Base-by-base conservation (phyloP, 2,797 vertebrate genomes). In the Myotis vivesi region DNA sequence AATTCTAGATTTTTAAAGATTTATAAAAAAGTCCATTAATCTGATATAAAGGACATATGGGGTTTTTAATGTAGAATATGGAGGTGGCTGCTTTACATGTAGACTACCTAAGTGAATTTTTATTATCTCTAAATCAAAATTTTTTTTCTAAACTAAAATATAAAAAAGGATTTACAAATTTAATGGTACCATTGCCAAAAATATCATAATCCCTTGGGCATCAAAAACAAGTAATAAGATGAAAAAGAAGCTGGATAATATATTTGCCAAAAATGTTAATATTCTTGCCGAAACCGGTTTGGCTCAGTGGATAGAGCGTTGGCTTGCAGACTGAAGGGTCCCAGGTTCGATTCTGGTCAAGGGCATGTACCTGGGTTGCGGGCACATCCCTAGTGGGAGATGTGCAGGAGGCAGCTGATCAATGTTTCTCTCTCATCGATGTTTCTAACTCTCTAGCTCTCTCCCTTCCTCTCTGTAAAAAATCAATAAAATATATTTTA, bases 91-190 rank as follows among this genome's bases (percentile, higher is more conserved):
- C 13, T 95, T 75, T 59, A 22, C 6, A 69, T 12, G 16, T 20
- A 38, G 8, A 62, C 44, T 77, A 88, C 36, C 46, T 91, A 69
- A 1, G 28, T 68, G n/a, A 64, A 36, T 46, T 71, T 92, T 95
- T 84, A 59, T 80, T 71, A 25, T 89, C 30, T 75, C 69, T 66
- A 55, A 84, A 85, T 71, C 12, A 71, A 62, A 86, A 51, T 59
- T 75, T 92, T 83, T 83, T 94, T 85, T 89, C 72, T 49, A 87
- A 84, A 77, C 5, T 90, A 38, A 83, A 86, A 64, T 76, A 86
- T 22, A 36, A 13, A 3, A 44, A 75, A 77, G 38, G 73, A 80
- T n/a, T 20, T 11, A n/a, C 81, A 53, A 51, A 75, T 49, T 33
- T 75, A 38, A 41, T 89, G 51, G 89, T 20, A 73, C 36, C 15